These are phyloP conservation scores for Crenuchus spilurus DNA, from an alignment of 2,797 vertebrate species.

Conservation along the genomic window DNA sequence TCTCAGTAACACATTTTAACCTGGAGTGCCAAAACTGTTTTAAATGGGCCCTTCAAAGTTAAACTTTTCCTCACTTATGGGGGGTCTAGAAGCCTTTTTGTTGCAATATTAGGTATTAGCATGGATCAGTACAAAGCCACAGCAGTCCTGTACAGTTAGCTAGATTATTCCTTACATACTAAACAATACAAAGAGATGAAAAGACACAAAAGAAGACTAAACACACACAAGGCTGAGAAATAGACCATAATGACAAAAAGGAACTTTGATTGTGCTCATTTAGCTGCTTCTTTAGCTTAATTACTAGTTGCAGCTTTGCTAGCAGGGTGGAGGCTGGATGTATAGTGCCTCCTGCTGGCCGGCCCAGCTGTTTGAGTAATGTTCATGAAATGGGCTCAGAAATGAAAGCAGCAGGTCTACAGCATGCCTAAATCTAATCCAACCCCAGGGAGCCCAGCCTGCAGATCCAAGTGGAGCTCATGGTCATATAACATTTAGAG, in stretches of 20 bases:
- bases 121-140: not conserved
- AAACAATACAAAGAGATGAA: constrained; percentile 5
- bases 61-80: too few species aligned
- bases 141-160: not conserved
- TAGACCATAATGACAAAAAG: constrained; percentile 43
- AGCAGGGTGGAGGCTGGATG: constrained; percentile 48
- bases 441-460: constrained; percentile 32
- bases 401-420: constrained; percentile 51
- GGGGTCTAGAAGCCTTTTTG: too few species aligned
- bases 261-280: constrained; percentile 55
- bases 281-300: constrained; percentile 59
- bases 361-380: constrained; percentile 52
- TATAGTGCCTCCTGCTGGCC: constrained; percentile 53
- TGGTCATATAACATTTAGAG: constrained; percentile 13
- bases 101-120: too few species aligned
- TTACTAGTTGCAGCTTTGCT: constrained; percentile 53
- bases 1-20: too few species aligned
- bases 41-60: too few species aligned
- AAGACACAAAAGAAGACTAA: constrained; percentile 21
- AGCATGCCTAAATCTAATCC: constrained; percentile 46
- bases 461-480: constrained; percentile 23
- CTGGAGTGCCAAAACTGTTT: too few species aligned
- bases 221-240: constrained; percentile 4
- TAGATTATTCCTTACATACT: not conserved
- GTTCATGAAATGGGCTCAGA: constrained; percentile 48